phyloP scores from a whole-genome alignment of 2,797 vertebrate species.

The Calcarius lapponicus region DNA sequence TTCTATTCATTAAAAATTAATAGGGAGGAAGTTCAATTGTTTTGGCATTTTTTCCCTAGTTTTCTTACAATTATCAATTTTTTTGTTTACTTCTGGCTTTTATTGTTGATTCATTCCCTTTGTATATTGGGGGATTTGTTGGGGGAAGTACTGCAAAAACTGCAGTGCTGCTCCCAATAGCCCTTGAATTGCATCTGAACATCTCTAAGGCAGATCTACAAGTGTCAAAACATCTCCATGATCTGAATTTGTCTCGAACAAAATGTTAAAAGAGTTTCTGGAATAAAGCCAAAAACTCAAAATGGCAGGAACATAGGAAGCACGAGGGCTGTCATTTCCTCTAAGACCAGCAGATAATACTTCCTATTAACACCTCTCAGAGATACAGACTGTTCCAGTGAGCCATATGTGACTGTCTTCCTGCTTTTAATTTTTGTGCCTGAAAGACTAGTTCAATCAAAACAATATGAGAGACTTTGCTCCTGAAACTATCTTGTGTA shows the following conservation, averaged over 20 bases:
- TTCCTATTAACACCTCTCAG: constrained; percentile 7
- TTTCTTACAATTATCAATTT: neutral
- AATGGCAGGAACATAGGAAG: constrained; percentile 1
- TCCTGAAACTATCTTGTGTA: neutral
- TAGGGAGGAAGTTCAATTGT: neutral
- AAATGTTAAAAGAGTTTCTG: constrained; percentile 21
- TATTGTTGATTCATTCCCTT: neutral
- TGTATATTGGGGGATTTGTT: neutral
- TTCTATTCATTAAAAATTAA: neutral
- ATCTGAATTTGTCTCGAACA: constrained; percentile 7
- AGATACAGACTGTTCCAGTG: constrained; percentile 1
- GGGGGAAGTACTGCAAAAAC: neutral
- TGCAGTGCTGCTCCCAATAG: neutral
- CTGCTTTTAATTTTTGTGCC: neutral
- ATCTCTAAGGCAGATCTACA: neutral
- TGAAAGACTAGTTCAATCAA: neutral
- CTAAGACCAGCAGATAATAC: neutral
- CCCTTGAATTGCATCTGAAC: neutral
- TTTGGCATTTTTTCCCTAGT: fast-evolving
- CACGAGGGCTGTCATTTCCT: constrained; percentile 3
- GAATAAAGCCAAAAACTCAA: constrained; percentile 6
- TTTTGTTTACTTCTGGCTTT: neutral
- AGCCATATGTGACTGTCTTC: neutral
- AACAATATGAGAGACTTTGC: neutral
- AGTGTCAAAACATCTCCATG: neutral